Conservation (phyloP, 2,888 invertebrate genomes). For the Morinoia aosen region DNA sequence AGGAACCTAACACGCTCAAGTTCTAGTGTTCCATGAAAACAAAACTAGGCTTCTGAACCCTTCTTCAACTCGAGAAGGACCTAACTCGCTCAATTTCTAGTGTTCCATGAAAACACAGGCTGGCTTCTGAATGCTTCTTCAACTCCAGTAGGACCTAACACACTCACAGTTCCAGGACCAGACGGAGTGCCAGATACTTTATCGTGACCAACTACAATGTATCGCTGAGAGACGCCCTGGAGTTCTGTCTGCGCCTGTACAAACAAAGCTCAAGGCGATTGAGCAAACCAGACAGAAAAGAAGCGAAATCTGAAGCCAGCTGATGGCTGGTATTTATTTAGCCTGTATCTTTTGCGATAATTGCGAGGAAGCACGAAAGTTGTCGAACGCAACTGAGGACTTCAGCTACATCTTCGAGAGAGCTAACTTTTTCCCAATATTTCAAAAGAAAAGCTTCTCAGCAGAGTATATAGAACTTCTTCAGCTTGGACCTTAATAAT, state of each 20-base stretch:
- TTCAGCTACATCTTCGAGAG: neutral
- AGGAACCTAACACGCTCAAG: too few relatives aligned
- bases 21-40: too few relatives aligned
- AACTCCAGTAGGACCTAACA: neutral
- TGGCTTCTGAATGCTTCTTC: too few relatives aligned
- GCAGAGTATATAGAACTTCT: too few relatives aligned
- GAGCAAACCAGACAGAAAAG: neutral
- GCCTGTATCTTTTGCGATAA: neutral
- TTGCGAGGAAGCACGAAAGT: neutral
- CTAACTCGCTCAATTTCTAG: too few relatives aligned
- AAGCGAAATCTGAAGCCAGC: neutral
- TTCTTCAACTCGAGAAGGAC: too few relatives aligned
- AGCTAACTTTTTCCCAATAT: neutral
- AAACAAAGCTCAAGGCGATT: neutral
- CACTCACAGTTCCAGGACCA: neutral
- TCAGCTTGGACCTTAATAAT: too few relatives aligned
- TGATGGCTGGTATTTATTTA: neutral
- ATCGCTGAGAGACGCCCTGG: neutral
- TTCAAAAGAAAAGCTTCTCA: too few relatives aligned
- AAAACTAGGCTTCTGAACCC: too few relatives aligned
- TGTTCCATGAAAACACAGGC: too few relatives aligned
- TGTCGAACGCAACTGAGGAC: neutral
- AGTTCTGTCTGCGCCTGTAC: neutral
- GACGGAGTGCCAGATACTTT: neutral
- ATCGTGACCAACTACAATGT: constrained; percentile 3